phyloP scores from a whole-genome alignment of 2,888 invertebrate species.

The Ferdinandea cuprea region DNA sequence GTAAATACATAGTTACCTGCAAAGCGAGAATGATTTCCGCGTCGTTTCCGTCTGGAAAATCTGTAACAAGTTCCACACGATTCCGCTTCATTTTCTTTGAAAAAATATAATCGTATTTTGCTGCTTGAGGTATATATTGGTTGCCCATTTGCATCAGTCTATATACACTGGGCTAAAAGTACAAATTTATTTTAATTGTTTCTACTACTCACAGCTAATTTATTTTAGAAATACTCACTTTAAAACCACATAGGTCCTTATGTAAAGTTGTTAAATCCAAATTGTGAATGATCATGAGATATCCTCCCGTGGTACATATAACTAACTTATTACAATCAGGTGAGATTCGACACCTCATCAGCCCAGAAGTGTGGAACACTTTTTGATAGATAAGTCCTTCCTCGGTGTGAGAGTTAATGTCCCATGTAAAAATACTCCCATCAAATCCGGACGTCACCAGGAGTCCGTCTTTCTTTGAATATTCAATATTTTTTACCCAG shows the following conservation, averaged over 20 bases:
- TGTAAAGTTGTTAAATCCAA: constrained; percentile 91
- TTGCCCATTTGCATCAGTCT: constrained; percentile 94
- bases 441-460: constrained; percentile 96
- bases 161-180: constrained; percentile 91
- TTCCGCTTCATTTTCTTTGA: constrained; percentile 89
- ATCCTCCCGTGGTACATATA: constrained; percentile 95
- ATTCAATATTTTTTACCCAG: constrained; percentile 98
- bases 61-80: constrained; percentile 94
- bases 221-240: constrained; percentile 85
- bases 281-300: constrained; percentile 94
- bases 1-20: constrained; percentile 86
- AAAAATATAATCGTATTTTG: constrained; percentile 92
- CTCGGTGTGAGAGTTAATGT: constrained; percentile 93
- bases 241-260: constrained; percentile 92
- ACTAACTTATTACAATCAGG: constrained; percentile 94
- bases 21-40: constrained; percentile 96
- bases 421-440: constrained; percentile 97
- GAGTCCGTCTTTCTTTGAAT: constrained; percentile 91
- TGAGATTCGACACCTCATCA: constrained; percentile 90
- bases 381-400: constrained; percentile 90
- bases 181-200: neutral
- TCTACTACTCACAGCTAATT: too few relatives aligned
- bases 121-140: constrained; percentile 91
- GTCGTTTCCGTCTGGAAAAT: constrained; percentile 93
- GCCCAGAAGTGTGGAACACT: constrained; percentile 92